These are phyloP conservation scores for Caenorhabditis latens DNA, from an alignment of 1,140 invertebrate species.

Conservation along the genomic window DNA sequence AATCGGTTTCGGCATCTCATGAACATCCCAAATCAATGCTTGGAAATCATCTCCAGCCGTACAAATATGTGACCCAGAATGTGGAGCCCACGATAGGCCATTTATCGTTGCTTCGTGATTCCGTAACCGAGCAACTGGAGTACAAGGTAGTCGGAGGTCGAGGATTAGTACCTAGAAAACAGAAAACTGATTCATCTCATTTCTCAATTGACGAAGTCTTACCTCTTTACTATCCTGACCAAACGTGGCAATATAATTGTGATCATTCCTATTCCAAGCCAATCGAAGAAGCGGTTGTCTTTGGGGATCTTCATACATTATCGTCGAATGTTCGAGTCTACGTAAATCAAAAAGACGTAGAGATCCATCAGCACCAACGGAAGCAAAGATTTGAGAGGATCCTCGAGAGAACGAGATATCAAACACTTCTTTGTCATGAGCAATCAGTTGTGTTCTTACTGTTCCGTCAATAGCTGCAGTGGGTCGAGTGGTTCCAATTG, in stretches of 20 bases:
- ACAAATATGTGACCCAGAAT: constrained; percentile 83
- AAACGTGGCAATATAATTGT: constrained; percentile 97
- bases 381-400: constrained; percentile 96
- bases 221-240: constrained; percentile 98
- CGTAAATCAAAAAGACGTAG: constrained; percentile 98
- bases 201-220: background rate
- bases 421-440: constrained; percentile 99
- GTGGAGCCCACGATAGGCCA: constrained; percentile 98
- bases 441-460: constrained; percentile 98
- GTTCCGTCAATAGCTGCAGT: constrained; percentile 82
- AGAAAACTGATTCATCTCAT: background rate
- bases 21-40: constrained; percentile 99
- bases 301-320: constrained; percentile 97
- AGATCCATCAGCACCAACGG: constrained; percentile 88
- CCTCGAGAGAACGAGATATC: constrained; percentile 99
- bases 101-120: constrained; percentile 92
- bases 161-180: constrained; percentile 88
- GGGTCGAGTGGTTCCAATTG: constrained; percentile 87
- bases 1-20: constrained; percentile 71
- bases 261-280: constrained; percentile 99
- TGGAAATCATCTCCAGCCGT: constrained; percentile 89
- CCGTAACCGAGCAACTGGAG: constrained; percentile 94
- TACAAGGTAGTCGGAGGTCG: constrained; percentile 96
- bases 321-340: constrained; percentile 98
- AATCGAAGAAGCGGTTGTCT: constrained; percentile 95